Percentiles rank a stretch among this genome's conserved stretches.
Conservation (phyloP, 2,888 invertebrate genomes). For the Lithosia quadra region DNA sequence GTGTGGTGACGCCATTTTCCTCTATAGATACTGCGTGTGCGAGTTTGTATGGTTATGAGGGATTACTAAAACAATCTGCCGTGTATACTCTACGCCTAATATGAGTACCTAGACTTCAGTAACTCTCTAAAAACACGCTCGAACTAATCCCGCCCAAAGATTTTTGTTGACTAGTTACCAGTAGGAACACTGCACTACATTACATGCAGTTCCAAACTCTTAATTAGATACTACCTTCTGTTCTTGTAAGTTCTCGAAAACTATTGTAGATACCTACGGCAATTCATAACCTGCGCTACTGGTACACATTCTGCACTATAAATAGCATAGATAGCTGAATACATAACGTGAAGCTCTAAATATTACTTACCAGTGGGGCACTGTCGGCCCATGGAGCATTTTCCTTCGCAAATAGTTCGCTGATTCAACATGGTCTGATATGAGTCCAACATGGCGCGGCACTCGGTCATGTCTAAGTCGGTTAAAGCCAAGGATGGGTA, state of each 20-base stretch:
- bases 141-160: neutral
- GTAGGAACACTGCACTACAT: neutral
- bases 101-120: neutral
- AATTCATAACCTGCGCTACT: neutral
- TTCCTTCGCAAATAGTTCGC: conserved; percentile 94
- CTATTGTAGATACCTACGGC: neutral
- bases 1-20: too few species aligned
- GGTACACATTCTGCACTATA: neutral
- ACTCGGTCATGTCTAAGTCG: conserved; percentile 91
- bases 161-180: neutral
- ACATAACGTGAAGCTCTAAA: neutral
- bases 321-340: neutral
- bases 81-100: neutral
- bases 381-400: conserved; percentile 93
- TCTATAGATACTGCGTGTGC: too few species aligned
- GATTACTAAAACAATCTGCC: neutral
- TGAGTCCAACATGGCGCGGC: conserved; percentile 92
- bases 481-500: conserved; percentile 93
- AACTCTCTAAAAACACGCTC: neutral
- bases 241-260: too few species aligned
- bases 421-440: conserved; percentile 94
- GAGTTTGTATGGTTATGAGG: too few species aligned
- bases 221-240: neutral
- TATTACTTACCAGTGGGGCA: conserved; percentile 93
- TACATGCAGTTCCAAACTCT: neutral